Evolutionary conservation across 2,888 invertebrate species (phyloP), one percentile per base, ranked within the genome.

Genomic region (Melieria picta): DNA sequence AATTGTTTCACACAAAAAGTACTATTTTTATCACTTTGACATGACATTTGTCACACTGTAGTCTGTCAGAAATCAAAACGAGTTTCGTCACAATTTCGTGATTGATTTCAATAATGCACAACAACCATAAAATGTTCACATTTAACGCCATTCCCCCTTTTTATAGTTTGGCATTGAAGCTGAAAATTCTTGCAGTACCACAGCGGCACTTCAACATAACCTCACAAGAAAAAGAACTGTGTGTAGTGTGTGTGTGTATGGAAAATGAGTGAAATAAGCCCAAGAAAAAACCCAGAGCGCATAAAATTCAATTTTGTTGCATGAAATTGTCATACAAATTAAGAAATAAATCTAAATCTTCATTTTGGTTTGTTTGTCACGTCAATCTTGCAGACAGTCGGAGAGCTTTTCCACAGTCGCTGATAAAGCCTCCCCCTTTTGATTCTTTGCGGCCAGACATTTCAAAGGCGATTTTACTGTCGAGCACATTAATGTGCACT

Each of bases 271-370:
- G 42, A 45, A 11, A 43, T 65, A 70, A 64, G 10, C 10, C 7
- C 42, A 30, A 7, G 50, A 61, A 56, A 65, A 64, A 30, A 55
- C n/a, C 52, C 79, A 81, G 82, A 80, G 69, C 64, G 71, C 83
- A 77, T 82, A 83, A 82, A 82, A 81, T 75, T 77, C 80, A 78
- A 80, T 83, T 83, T 83, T 79, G 81, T 80, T 74, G 77, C 79
- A 79, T 79, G 67, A 72, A 75, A 64, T 71, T 45, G 60, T 55
- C 63, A 58, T 58, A 73, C 71, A 77, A 79, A 79, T 50, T 66
- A 65, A 64, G 67, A 68, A 74, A 74, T 72, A 76, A 81, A 72
- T 74, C 75, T 75, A 75, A 83, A 81, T 81, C 81, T 83, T 79
- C 77, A 77, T 80, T 80, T 83, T 78, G 78, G 79, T 78, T 80